Base-by-base conservation (phyloP, 2,888 invertebrate genomes). In the Abrostola triplasia region DNA sequence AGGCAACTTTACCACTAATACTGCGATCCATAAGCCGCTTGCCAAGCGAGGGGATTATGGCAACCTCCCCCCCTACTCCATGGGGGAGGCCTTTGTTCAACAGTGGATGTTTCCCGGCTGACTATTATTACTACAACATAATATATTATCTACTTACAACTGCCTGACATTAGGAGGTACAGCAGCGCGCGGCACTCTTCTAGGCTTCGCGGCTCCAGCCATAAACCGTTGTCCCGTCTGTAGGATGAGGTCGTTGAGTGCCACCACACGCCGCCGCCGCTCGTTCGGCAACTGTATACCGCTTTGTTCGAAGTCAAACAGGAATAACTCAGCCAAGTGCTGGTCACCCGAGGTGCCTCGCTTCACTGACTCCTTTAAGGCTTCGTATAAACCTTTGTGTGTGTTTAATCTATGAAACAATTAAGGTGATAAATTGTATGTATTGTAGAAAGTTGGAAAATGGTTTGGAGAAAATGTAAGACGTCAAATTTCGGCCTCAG, bases 231-330 rank as follows among this genome's bases (percentile, higher is more conserved):
- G 98, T 0, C 98, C 98, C 0, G 97, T 94, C 88, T 97, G 97
- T 38, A 99, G 93, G 69, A 99, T 98, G 56, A 95, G 95, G 86
- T 99, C 97, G 86, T 99, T 99, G 35, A 99, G 94, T 0, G 96
- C 95, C 0, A 99, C 99, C 52, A 99, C 99, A 81, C 95, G 88
- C 61, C 95, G 90, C 36, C 98, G 95, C 49, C 97, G 96, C 0
- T 94, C 91, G 70, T 98, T 97, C 8, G 97, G 96, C 64, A 99
- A 94, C 88, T 99, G 99, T 67, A 99, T 99, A 4, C 99, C 99
- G 86, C 98, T 98, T 88, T 99, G 99, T 87, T 99, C 99, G 91
- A 99, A 99, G 90, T 99, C 99, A 87, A 98, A 98, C 6, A 99
- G 93, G 89, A 99, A 99, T 51, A 99, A 93, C 80, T 97, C 96